Conservation (phyloP, 35 echinoderm and acorn worm species). For the Patiria miniata region DNA sequence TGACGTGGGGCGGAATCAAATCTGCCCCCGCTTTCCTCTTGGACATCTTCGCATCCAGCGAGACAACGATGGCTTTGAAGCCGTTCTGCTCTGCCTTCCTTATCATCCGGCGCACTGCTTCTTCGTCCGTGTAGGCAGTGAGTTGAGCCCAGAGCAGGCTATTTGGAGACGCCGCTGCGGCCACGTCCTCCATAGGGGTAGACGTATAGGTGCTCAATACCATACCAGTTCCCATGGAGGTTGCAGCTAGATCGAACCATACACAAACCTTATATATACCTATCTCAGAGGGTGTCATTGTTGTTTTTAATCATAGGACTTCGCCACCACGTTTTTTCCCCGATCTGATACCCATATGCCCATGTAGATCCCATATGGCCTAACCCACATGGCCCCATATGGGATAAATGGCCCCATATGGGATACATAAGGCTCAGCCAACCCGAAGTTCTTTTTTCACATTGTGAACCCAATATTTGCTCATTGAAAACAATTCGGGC, state of each 20-base stretch:
- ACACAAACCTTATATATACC: too few relatives aligned
- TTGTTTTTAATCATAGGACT: too few relatives aligned
- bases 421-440: too few relatives aligned
- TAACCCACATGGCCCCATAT: too few relatives aligned
- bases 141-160: slow-evolving; percentile 85
- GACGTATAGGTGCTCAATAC: slow-evolving; percentile 73
- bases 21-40: not conserved
- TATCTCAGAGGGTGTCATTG: too few relatives aligned
- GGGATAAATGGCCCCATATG: too few relatives aligned
- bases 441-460: too few relatives aligned
- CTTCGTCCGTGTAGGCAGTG: slow-evolving; percentile 55
- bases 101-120: slow-evolving; percentile 42
- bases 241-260: slow-evolving; percentile 55
- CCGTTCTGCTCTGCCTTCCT: slow-evolving; percentile 73
- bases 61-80: slow-evolving; percentile 76
- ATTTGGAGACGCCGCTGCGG: slow-evolving; percentile 52
- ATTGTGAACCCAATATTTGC: too few relatives aligned
- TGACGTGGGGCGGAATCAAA: not conserved
- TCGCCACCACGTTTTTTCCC: too few relatives aligned
- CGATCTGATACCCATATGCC: too few relatives aligned
- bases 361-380: too few relatives aligned
- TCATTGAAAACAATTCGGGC: too few relatives aligned
- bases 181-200: slow-evolving; percentile 74
- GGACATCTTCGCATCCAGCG: slow-evolving; percentile 60
- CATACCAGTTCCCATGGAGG: slow-evolving; percentile 64